Percentiles rank a stretch among this genome's conserved stretches.
These are phyloP conservation scores for Leptarthrus brevirostris DNA, from an alignment of 2,888 invertebrate species.

Conservation along the genomic window DNA sequence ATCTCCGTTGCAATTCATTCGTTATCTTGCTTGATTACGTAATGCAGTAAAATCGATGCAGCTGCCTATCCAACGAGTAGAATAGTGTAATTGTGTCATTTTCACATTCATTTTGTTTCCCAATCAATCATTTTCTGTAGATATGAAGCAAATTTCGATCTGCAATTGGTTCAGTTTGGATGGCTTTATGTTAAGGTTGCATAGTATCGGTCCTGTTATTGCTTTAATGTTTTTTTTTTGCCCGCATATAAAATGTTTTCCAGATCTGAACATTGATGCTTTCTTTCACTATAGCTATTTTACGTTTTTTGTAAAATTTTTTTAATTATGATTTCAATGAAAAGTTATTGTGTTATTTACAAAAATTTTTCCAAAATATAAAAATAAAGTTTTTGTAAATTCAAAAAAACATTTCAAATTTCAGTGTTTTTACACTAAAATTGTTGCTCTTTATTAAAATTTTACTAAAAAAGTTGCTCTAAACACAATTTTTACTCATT, in stretches of 20 bases:
- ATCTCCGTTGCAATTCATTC: conserved; percentile 2
- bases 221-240: no score
- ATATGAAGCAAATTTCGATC: no score
- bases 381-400: background rate
- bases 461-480: background rate
- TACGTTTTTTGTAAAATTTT: no score
- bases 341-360: conserved; percentile 3
- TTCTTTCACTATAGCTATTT: background rate
- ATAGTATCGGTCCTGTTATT: no score
- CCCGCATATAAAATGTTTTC: background rate
- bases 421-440: conserved; percentile 3
- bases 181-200: no score
- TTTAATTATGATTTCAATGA: no score
- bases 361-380: background rate
- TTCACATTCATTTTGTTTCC: conserved; percentile 3
- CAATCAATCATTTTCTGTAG: conserved; percentile 3
- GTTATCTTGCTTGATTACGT: conserved; percentile 4
- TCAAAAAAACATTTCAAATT: background rate
- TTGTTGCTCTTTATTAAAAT: conserved; percentile 33
- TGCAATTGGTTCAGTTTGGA: no score
- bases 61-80: background rate
- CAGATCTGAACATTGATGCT: background rate
- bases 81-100: conserved; percentile 14
- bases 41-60: background rate
- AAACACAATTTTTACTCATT: conserved; percentile 35